Conservation (phyloP, 1,140 invertebrate species). For the Drosophila sechellia region DNA sequence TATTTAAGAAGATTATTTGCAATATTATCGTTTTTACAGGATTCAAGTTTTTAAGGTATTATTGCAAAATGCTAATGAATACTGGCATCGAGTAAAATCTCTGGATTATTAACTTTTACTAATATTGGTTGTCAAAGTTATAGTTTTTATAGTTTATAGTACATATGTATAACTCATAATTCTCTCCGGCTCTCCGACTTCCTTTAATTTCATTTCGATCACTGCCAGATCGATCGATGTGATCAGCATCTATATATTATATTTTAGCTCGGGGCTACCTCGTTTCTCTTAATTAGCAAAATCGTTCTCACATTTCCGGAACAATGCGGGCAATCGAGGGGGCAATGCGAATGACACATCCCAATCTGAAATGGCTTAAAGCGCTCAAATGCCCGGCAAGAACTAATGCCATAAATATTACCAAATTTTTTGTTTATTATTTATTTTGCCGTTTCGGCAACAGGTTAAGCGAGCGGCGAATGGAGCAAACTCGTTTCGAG, state of each 20-base stretch:
- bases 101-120: too few relatives aligned
- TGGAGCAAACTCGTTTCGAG: constrained; percentile 34
- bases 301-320: constrained; percentile 47
- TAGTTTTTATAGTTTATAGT: too few relatives aligned
- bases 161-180: too few relatives aligned
- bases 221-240: constrained; percentile 14
- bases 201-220: constrained; percentile 21
- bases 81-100: too few relatives aligned
- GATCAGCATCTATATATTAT: constrained; percentile 11
- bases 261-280: constrained; percentile 8
- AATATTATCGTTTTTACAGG: too few relatives aligned
- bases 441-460: constrained; percentile 53
- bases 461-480: constrained; percentile 49
- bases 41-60: too few relatives aligned
- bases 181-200: constrained; percentile 1
- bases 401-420: constrained; percentile 51
- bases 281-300: constrained; percentile 55
- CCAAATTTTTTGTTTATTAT: constrained; percentile 32
- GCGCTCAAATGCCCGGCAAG: constrained; percentile 2
- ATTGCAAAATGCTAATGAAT: too few relatives aligned
- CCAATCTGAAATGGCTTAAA: constrained; percentile 15
- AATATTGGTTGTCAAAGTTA: too few relatives aligned
- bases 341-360: constrained; percentile 9
- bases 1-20: not conserved
- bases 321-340: not conserved